These are phyloP conservation scores for Drosophila yooni DNA, from an alignment of 2,888 invertebrate genomes.

Conservation along the genomic window DNA sequence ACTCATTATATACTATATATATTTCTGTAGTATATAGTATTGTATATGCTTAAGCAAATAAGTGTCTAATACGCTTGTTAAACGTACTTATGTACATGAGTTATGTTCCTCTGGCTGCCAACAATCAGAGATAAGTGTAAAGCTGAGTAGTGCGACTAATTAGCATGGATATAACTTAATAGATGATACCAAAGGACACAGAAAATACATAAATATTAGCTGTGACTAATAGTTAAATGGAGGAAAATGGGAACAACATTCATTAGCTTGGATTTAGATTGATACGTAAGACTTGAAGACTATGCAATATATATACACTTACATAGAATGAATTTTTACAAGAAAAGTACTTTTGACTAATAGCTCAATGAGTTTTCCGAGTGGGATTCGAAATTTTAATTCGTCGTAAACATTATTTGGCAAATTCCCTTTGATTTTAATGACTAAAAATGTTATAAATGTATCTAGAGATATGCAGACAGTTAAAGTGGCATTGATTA, in stretches of 20 bases:
- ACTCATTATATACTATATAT: background rate
- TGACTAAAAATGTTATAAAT: background rate
- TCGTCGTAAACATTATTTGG: background rate
- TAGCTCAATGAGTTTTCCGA: background rate
- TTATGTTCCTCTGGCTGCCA: constrained; percentile 36
- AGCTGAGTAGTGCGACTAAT: background rate
- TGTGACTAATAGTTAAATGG: background rate
- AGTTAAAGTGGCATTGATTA: background rate
- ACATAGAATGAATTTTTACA: background rate
- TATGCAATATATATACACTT: background rate
- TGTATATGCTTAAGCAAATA: constrained; percentile 15
- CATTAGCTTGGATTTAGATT: background rate
- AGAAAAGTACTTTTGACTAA: background rate
- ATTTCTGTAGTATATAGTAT: constrained; percentile 6
- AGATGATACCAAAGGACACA: background rate
- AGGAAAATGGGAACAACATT: background rate
- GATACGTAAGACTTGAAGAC: background rate
- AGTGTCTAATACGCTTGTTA: constrained; percentile 57
- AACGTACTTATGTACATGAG: constrained; percentile 36
- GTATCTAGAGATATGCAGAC: background rate
- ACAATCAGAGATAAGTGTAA: constrained; percentile 24
- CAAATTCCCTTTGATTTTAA: background rate
- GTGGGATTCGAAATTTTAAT: background rate
- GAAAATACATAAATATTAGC: background rate
- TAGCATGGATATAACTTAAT: background rate